These are phyloP conservation scores for Rhinophrynus dorsalis DNA, from an alignment of 2,797 vertebrate species.

Conservation along the genomic window DNA sequence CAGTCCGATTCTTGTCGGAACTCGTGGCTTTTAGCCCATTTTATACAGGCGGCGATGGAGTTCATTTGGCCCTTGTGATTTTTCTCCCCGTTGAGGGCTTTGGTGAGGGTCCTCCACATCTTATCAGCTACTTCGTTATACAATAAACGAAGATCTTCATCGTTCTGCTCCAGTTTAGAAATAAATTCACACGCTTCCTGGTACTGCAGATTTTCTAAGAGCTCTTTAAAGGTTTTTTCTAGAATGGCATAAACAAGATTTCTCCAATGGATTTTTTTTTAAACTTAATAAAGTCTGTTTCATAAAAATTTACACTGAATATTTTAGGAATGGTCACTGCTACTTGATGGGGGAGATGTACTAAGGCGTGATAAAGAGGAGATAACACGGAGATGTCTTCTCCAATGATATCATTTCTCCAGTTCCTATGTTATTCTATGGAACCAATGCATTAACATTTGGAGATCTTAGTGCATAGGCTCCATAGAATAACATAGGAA, in stretches of 20 bases:
- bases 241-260: conserved; percentile 22
- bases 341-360: too few species aligned
- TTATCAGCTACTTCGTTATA: conserved; percentile 33
- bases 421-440: too few species aligned
- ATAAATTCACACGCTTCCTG: conserved; percentile 55
- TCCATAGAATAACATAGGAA: too few species aligned
- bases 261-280: too few species aligned
- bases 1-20: accelerated
- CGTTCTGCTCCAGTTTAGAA: conserved; percentile 12
- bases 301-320: too few species aligned
- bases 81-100: conserved; percentile 15
- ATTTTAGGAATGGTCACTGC: too few species aligned
- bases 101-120: conserved; percentile 54
- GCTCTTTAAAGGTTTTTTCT: conserved; percentile 53
- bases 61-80: conserved; percentile 12
- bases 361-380: too few species aligned
- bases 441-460: too few species aligned
- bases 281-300: too few species aligned
- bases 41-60: conserved; percentile 44
- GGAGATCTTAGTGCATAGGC: too few species aligned
- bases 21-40: conserved; percentile 47
- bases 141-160: conserved; percentile 45
- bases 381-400: too few species aligned
- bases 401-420: too few species aligned
- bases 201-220: conserved; percentile 52